Percentiles rank a stretch among this genome's conserved stretches.
phyloP scores from a whole-genome alignment of 2,113 vertebrate genomes.

The Spea bombifrons region DNA sequence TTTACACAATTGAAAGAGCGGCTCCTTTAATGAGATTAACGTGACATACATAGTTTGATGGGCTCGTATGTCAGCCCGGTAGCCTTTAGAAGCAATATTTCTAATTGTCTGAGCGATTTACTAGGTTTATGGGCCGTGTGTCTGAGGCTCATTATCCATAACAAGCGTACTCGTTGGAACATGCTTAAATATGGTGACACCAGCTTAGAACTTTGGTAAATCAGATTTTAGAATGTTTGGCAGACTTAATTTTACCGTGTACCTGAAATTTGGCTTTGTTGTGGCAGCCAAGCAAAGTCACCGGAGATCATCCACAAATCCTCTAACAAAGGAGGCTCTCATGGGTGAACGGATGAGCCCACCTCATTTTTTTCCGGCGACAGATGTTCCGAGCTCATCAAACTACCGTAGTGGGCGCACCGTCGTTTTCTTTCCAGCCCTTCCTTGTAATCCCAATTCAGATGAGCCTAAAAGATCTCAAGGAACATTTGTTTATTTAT shows the following conservation, averaged over 20 bases:
- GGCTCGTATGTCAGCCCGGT: neutral
- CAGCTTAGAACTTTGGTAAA: neutral
- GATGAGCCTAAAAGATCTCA: no score
- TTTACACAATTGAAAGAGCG: constrained; percentile 11
- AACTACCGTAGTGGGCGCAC: constrained; percentile 11
- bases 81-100: neutral
- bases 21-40: constrained; percentile 36
- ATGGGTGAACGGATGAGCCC: constrained; percentile 26
- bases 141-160: neutral
- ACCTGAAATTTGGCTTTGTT: constrained; percentile 1
- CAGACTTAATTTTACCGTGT: neutral
- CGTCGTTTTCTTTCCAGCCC: neutral
- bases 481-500: no score
- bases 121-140: neutral
- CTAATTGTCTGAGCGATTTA: neutral
- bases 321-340: constrained; percentile 24
- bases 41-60: constrained; percentile 13
- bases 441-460: no score
- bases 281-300: constrained; percentile 2
- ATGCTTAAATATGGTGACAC: no score
- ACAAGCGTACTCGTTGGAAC: constrained; percentile 8
- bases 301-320: constrained; percentile 23
- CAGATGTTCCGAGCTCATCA: constrained; percentile 24
- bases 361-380: constrained; percentile 6
- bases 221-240: neutral